These are phyloP conservation scores for Cordilura impudica DNA, from an alignment of 2,888 invertebrate species.

Conservation along the genomic window DNA sequence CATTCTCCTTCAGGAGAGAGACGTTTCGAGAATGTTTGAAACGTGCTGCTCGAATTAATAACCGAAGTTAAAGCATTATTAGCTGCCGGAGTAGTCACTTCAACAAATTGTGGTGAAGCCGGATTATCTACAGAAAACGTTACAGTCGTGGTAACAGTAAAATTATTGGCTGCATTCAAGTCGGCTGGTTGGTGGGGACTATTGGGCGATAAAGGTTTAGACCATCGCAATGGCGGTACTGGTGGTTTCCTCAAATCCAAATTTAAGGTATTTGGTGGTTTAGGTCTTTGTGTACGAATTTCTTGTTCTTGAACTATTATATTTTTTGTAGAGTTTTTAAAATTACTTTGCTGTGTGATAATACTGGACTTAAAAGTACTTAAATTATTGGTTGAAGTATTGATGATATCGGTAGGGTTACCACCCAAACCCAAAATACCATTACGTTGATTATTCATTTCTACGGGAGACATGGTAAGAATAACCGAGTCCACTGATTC, in stretches of 20 bases:
- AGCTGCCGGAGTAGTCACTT: constrained; percentile 76
- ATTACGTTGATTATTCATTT: constrained; percentile 68
- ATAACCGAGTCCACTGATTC: constrained; percentile 84
- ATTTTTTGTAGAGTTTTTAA: constrained; percentile 68
- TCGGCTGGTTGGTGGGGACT: constrained; percentile 72
- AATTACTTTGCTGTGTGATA: constrained; percentile 58
- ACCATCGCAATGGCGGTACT: constrained; percentile 91
- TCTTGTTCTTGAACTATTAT: constrained; percentile 71
- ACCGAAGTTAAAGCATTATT: constrained; percentile 70
- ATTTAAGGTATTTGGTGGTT: constrained; percentile 90
- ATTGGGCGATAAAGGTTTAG: constrained; percentile 84
- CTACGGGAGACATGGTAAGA: constrained; percentile 86
- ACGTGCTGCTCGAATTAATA: constrained; percentile 71
- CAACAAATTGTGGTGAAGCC: constrained; percentile 71
- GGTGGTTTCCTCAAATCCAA: constrained; percentile 84
- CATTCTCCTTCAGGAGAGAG: constrained; percentile 84
- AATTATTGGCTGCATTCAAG: constrained; percentile 82
- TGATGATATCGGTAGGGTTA: constrained; percentile 60
- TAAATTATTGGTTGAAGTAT: constrained; percentile 74
- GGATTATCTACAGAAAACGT: constrained; percentile 84
- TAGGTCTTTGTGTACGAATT: constrained; percentile 85
- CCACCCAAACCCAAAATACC: constrained; percentile 64
- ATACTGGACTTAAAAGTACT: constrained; percentile 84
- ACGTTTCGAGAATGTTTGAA: constrained; percentile 83
- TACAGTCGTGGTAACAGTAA: constrained; percentile 91